Percentiles rank a stretch among this genome's conserved stretches.
These are phyloP conservation scores for Mobula hypostoma DNA, from an alignment of 2,113 vertebrate species.

Conservation along the genomic window DNA sequence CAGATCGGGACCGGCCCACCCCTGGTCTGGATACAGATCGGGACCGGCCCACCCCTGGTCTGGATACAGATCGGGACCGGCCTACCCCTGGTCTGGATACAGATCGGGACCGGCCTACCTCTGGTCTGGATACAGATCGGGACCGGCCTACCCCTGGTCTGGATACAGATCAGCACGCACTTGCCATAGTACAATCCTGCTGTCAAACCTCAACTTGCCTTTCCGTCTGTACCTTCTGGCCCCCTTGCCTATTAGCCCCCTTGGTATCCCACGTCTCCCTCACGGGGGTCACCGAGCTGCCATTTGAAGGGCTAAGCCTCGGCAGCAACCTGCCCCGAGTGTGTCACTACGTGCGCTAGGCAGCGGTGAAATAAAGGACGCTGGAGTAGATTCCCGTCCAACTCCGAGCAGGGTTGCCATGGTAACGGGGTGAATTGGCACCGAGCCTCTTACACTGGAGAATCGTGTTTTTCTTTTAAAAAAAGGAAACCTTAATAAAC, in stretches of 20 bases:
- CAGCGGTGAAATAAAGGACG: background rate
- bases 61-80: too few species aligned
- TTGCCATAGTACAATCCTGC: background rate
- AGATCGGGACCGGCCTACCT: too few species aligned
- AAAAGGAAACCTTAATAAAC: background rate
- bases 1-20: too few species aligned
- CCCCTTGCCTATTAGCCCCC: background rate
- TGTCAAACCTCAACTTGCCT: background rate
- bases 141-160: too few species aligned
- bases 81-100: too few species aligned
- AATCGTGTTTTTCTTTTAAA: too few species aligned
- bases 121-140: too few species aligned
- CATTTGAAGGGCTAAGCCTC: background rate
- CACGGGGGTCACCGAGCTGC: background rate
- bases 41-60: too few species aligned
- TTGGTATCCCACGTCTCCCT: background rate
- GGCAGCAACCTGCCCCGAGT: background rate
- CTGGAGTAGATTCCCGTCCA: background rate
- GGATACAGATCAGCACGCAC: too few species aligned
- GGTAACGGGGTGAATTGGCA: background rate
- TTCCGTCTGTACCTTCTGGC: background rate
- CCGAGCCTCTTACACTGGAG: too few species aligned
- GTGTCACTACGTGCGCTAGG: background rate
- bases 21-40: too few species aligned
- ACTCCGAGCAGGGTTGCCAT: background rate